These are phyloP conservation scores for Phlogophora meticulosa DNA, from an alignment of 2,888 invertebrate genomes.

Conservation along the genomic window DNA sequence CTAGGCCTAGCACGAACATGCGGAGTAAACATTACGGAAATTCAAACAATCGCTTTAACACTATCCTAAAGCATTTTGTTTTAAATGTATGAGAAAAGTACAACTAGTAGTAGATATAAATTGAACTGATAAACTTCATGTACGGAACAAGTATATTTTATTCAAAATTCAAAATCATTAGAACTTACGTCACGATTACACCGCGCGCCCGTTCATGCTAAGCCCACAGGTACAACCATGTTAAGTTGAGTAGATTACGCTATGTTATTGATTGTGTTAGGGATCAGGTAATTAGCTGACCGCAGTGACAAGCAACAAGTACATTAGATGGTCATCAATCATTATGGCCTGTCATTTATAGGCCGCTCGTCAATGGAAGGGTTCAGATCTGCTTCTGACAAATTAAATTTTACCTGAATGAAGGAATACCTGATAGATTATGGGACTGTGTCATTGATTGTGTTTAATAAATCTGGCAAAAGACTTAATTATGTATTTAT, in stretches of 20 bases:
- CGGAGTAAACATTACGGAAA: too few species aligned
- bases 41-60: too few species aligned
- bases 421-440: background rate
- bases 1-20: too few species aligned
- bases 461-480: background rate
- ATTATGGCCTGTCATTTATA: constrained; percentile 10
- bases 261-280: constrained; percentile 42
- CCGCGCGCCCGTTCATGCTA: too few species aligned
- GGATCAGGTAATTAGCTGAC: constrained; percentile 22
- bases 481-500: too few species aligned
- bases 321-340: constrained; percentile 41
- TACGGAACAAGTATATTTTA: too few species aligned
- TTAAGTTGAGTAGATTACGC: constrained; percentile 21
- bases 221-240: background rate
- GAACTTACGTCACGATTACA: too few species aligned
- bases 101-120: too few species aligned
- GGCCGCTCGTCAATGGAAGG: background rate
- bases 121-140: too few species aligned
- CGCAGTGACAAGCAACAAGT: constrained; percentile 56
- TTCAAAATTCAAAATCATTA: too few species aligned
- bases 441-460: background rate
- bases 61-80: too few species aligned
- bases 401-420: constrained; percentile 17
- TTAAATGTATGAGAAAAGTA: too few species aligned
- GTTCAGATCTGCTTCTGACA: constrained; percentile 24